Base-by-base conservation (phyloP, 2,888 invertebrate genomes). In the Hanleya hanleyi region DNA sequence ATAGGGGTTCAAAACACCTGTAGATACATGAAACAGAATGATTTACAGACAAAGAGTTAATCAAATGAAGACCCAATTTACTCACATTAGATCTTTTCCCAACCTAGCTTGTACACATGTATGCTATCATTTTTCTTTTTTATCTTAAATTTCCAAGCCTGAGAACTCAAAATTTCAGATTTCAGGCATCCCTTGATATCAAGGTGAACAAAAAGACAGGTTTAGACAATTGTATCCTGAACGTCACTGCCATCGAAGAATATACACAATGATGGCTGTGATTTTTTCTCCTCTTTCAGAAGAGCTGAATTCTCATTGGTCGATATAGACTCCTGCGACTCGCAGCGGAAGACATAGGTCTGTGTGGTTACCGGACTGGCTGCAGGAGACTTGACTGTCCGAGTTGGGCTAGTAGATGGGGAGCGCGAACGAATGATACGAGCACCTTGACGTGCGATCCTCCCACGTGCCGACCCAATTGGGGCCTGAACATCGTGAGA, bases 251-350 rank as follows among this genome's bases (percentile, higher is more conserved):
- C 82, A 67, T 83, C 88, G 78, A 87, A 89, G 68, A 84, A 89
- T 12, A 85, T 81, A 73, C 81, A 81, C 36, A 87, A 73, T 7
- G 86, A 84, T 50, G 81, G 81, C 36, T 79, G 78, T 5, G 86
- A 85, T 57, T 78, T 76, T 32, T 81, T 78, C 62, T 84, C 84
- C 49, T 89, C 87, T 74, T 85, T 87, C n/a, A 91, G 82, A 38
- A 91, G 80, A 0, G 91, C 88, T 3, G 88, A 85, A 49, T 66
- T 94, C 93, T 33, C 95, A 93, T 86, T 93, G 87, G 83, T 91
- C 87, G 84, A 85, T 47, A 91, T 78, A 0, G 91, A 91, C 70
- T 91, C 91, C 3, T 85, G 88, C 51, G 88, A 91, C 77, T 84
- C 91, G 33, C 86, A 86, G 29, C 87, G 84, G 57, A 85, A 82